These are phyloP conservation scores for Sebastes iracundus DNA, from an alignment of 2,797 vertebrate species.

Conservation along the genomic window DNA sequence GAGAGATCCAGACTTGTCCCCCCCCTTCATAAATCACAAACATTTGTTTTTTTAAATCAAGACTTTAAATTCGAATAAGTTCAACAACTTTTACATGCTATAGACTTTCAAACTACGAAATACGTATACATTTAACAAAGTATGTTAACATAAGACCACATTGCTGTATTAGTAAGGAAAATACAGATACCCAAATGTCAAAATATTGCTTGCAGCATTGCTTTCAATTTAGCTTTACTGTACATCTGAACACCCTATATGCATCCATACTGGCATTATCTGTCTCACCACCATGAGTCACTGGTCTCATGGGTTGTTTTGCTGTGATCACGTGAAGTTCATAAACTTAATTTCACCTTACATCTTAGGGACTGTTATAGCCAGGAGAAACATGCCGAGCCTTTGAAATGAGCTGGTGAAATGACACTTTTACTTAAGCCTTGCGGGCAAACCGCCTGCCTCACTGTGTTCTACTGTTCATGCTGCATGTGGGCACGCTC, in stretches of 20 bases:
- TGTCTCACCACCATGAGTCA: conserved; percentile 39
- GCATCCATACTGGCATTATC: conserved; percentile 9
- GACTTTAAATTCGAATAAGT: not conserved
- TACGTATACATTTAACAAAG: not conserved
- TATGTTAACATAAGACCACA: not conserved
- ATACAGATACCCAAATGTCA: not conserved
- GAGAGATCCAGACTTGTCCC: not conserved
- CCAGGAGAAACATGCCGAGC: conserved; percentile 52
- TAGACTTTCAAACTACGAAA: not conserved
- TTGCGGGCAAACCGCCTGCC: conserved; percentile 28
- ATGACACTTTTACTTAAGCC: conserved; percentile 54
- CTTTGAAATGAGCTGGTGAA: conserved; percentile 65
- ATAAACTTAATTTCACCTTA: conserved; percentile 74
- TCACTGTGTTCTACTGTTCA: not conserved
- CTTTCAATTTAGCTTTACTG: not conserved
- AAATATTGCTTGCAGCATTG: not conserved
- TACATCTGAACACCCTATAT: not conserved
- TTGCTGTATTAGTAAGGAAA: not conserved
- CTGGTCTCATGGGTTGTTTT: conserved; percentile 35
- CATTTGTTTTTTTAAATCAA: not conserved
- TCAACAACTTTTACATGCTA: not conserved
- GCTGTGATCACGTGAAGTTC: conserved; percentile 49
- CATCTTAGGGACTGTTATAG: conserved; percentile 28
- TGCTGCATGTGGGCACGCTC: conserved; percentile 8
- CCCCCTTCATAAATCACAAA: not conserved